Base-by-base conservation (phyloP, 2,113 vertebrate species). In the Nothobranchius furzeri region DNA sequence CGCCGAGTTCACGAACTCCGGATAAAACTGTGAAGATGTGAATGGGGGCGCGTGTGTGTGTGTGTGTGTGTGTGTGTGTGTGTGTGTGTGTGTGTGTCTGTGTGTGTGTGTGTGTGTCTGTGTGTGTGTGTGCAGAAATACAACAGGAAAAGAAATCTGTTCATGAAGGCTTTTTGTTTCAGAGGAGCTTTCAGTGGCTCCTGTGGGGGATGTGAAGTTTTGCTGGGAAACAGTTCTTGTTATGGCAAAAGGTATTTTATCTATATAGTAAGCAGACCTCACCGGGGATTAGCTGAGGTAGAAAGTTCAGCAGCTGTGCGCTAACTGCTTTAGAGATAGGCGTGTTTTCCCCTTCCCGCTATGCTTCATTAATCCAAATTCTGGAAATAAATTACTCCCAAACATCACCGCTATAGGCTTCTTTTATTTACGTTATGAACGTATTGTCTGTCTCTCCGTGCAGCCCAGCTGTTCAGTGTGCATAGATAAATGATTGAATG, bases 401-500 rank as follows among this genome's bases (percentile, higher is more conserved):
- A 57, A 70, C 53, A 24, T 74, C 14, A 42, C 30, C 17, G 15
- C 81, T 73, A 46, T 72, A 67, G 36, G 60, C 71, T 59, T 50
- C 64, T 64, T 57, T 46, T 58, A 73, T 78, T 76, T 73, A 50
- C 68, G 55, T 78, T 74, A 70, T 74, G 72, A 71, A 83, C 79
- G 63, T 45, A 81, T 73, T 60, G 48, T 68, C 55, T 75, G 20
- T 72, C 36, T 17, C 47, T 60, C 58, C 61, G 17, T 56, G 51
- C 62, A 48, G 61, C 11, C 54, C 66, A 72, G 73, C 79, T 87
- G 75, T 80, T 75, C 46, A 37, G n/a, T 46, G 37, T 49, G 35
- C 66, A 85, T 89, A 75, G 75, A 91, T 87, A 86, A 87, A 85
- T 82, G 56, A 85, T 71, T 9, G 49, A 57, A 60, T 73, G 36